These are phyloP conservation scores for Petroica traversi DNA, from an alignment of 2,113 vertebrate species.

Conservation along the genomic window DNA sequence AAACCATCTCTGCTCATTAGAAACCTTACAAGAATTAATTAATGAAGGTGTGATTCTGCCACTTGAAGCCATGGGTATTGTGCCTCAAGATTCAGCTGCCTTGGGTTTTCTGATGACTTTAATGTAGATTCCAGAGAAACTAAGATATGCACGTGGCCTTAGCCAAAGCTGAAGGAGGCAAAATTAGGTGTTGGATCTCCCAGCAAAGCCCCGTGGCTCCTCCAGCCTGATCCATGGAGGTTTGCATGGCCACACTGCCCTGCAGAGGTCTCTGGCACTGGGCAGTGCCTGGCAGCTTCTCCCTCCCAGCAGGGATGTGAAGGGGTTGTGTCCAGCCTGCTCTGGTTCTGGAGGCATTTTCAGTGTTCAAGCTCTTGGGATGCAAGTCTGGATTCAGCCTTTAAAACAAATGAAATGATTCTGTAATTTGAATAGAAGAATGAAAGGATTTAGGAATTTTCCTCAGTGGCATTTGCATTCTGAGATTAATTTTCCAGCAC, in stretches of 20 bases:
- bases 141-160: neutral
- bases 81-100: neutral
- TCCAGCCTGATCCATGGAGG: fast-evolving
- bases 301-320: neutral
- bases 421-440: neutral
- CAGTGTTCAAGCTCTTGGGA: neutral
- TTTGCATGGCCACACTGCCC: neutral
- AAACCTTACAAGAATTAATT: conserved; percentile 27
- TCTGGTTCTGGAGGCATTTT: neutral
- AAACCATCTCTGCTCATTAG: conserved; percentile 45
- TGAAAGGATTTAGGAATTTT: conserved; percentile 41
- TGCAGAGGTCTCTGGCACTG: neutral
- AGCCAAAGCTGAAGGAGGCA: neutral
- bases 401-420: neutral
- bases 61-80: neutral
- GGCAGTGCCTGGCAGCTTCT: neutral
- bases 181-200: neutral
- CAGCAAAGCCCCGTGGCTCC: fast-evolving
- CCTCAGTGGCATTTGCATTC: conserved; percentile 33
- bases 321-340: neutral
- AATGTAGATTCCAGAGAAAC: neutral
- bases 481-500: conserved; percentile 34
- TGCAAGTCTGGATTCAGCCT: neutral
- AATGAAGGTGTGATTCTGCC: neutral
- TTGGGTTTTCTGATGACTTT: neutral